These are phyloP conservation scores for Brachystomella parvula DNA, from an alignment of 1,140 invertebrate genomes.

Conservation along the genomic window DNA sequence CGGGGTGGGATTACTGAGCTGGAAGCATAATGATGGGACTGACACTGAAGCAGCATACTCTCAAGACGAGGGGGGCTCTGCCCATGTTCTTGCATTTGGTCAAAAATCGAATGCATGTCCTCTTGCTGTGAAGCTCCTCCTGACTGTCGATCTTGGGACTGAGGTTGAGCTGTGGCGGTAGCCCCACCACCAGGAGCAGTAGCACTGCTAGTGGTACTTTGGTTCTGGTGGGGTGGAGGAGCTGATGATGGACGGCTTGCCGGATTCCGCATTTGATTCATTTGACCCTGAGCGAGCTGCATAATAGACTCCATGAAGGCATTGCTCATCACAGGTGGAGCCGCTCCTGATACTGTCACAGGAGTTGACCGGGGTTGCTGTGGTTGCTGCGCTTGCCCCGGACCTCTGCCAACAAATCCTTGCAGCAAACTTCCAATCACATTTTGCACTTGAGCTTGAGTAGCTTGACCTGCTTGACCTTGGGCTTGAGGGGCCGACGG, in stretches of 20 bases:
- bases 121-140: neutral
- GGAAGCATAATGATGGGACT: slow-evolving; percentile 23
- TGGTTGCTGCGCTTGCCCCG: slow-evolving; percentile 37
- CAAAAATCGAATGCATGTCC: no score
- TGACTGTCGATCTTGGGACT: neutral
- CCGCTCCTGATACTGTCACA: no score
- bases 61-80: neutral
- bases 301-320: no score
- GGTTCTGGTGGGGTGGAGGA: neutral
- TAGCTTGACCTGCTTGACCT: slow-evolving; percentile 24
- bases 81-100: slow-evolving; percentile 8
- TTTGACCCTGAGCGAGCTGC: no score
- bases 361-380: slow-evolving; percentile 12
- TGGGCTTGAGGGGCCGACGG: neutral
- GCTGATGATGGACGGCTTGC: neutral
- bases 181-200: slow-evolving; percentile 10
- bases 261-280: no score
- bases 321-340: no score
- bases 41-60: slow-evolving; percentile 23
- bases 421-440: neutral
- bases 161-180: neutral
- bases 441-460: neutral
- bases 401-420: no score
- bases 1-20: slow-evolving; percentile 7
- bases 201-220: neutral